Evolutionary conservation across 2,888 invertebrate genomes (phyloP), one percentile per base, ranked within the genome.

Genomic region (Epinotia brunnichana): DNA sequence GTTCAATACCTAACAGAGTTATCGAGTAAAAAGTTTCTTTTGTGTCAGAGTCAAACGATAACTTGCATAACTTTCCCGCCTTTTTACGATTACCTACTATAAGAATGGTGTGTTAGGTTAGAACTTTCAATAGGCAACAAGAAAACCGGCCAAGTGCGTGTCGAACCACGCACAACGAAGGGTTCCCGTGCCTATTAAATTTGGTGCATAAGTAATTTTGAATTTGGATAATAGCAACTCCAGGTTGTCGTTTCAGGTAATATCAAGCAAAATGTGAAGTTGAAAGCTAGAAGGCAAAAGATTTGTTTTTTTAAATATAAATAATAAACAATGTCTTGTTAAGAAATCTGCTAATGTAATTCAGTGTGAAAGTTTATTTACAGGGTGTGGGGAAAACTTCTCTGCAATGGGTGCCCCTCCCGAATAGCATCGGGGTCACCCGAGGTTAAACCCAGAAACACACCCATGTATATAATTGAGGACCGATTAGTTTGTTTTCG

Each of bases 1-100:
- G 54, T 54, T 64, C 13, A 61, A 61, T 61, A 29, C 19, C 5
- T 7, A 29, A 29, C 29, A 7, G 13, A 39, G 19, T 24, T 66
- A 41, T 41, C 10, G n/a, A 48, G 53, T 21, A 56, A 54, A 56
- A 66, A 54, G 41, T 41, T 51, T 29, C 17, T 29, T 64, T 64
- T 41, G 15, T 41, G 19, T n/a, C n/a, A n/a, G n/a, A n/a, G n/a
- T n/a, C n/a, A n/a, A n/a, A n/a, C n/a, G n/a, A n/a, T n/a, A 41
- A 56, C 39, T 56, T 53, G 2, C 39, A 56, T 11, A 54, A 66
- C 41, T 51, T 62, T 39, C 59, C 15, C 39, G 21, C n/a, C 48
- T 62, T 21, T 62, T 41, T 41, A 39, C 19, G 53, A 53, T 9
- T n/a, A n/a, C n/a, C n/a, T 19, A 15, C 3, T 44, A 44, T 44